Evolutionary conservation across 2,113 vertebrate species (phyloP).

Genomic region (Tachysurus vachellii): DNA sequence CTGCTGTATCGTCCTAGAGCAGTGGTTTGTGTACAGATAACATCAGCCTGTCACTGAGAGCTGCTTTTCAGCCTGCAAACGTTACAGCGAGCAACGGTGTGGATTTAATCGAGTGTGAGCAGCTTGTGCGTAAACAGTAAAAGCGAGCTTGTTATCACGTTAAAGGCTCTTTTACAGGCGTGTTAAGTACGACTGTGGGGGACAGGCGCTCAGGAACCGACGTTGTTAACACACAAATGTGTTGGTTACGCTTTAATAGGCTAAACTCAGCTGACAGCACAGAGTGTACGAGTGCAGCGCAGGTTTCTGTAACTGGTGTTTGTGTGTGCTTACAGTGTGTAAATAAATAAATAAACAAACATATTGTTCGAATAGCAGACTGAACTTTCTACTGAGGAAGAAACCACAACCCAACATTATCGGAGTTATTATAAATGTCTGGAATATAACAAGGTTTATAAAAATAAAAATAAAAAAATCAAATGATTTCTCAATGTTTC

Average conservation of each 20-base stretch:
- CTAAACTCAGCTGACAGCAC: neutral
- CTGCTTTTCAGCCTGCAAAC: neutral
- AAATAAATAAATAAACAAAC: too few relatives aligned
- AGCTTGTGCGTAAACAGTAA: slow-evolving; percentile 33
- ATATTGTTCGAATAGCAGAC: neutral
- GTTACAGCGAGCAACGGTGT: neutral
- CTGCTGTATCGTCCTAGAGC: neutral
- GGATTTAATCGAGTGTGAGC: slow-evolving; percentile 26
- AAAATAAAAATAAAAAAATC: too few relatives aligned
- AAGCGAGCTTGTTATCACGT: slow-evolving; percentile 8
- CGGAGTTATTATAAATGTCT: neutral
- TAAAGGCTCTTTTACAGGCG: slow-evolving; percentile 22
- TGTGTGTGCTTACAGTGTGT: neutral
- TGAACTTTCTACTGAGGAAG: neutral
- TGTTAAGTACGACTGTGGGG: neutral
- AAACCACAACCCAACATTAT: neutral
- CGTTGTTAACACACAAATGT: neutral
- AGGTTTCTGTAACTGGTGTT: neutral
- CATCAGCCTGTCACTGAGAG: neutral
- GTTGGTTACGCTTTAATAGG: slow-evolving; percentile 3
- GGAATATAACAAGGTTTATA: neutral
- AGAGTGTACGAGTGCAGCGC: neutral
- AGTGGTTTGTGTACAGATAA: neutral
- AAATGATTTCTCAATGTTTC: too few relatives aligned
- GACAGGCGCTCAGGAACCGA: neutral